Base-by-base conservation (phyloP, 2,888 invertebrate genomes). In the Therioaphis trifolii region DNA sequence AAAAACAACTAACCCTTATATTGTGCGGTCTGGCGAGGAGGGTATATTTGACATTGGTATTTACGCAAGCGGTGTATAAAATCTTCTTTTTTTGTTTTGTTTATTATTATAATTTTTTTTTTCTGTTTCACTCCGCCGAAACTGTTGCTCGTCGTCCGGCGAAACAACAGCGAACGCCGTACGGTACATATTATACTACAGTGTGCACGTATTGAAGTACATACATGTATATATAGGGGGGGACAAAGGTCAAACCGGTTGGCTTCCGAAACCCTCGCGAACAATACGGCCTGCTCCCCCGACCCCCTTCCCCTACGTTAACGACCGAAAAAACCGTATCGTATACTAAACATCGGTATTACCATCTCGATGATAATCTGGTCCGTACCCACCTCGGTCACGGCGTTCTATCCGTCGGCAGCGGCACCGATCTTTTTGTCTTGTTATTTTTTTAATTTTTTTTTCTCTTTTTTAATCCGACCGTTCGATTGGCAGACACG, bases 231-330 rank as follows among this genome's bases (percentile, higher is more conserved):
- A 21, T 4, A 40, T 7, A 18, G 46, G 15, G 46, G 46, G 71
- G 46, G 35, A 52, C 63, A 82, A 74, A 82, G 82, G 82, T 82
- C 82, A 74, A 82, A 82, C 82, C 82, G 74, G 82, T 82, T 74
- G 40, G 74, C 72, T 46, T 15, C 63, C 29, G 63, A 35, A 35
- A 74, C 63, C 63, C 72, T 21, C 18, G 4, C 29, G 49, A 40
- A 61, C 58, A 24, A 61, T 49, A 49, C 27, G 12, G 11, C 29
- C n/a, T 15, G 46, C 21, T 40, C 66, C 12, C 14, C n/a, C 35
- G 21, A 1, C 58, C 40, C 14, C 40, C 24, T 2, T 43, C 55
- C 77, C 77, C 21, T 24, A 11, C 18, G 9, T 12, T 46, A 2
- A 21, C 35, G 29, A n/a, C 14, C 29, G 15, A 35, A 35, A n/a